These are phyloP conservation scores for Syngnathus rostellatus DNA, from an alignment of 2,797 vertebrate species.

Conservation along the genomic window DNA sequence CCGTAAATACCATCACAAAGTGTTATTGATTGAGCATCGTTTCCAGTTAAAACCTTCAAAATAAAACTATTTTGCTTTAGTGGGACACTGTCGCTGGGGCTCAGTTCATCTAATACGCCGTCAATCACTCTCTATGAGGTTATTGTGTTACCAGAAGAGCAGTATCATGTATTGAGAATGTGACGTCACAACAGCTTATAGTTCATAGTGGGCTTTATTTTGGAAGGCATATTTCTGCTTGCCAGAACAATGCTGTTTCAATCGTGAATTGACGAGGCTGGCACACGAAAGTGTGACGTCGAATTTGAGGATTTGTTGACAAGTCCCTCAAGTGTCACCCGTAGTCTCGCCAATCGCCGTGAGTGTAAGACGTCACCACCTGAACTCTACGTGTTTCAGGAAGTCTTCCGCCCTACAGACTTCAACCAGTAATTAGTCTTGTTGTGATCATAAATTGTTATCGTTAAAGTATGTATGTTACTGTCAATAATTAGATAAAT, in stretches of 20 bases:
- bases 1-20: slow-evolving; percentile 12
- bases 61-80: slow-evolving; percentile 15
- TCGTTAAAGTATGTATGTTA: no score
- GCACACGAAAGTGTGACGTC: slow-evolving; percentile 37
- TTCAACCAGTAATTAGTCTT: not conserved
- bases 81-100: not conserved
- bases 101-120: not conserved
- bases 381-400: not conserved
- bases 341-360: not conserved
- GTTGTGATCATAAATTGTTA: not conserved
- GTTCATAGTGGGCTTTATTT: slow-evolving; percentile 11
- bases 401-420: not conserved
- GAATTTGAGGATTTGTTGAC: slow-evolving; percentile 7
- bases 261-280: not conserved
- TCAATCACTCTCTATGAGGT: not conserved
- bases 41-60: slow-evolving; percentile 14
- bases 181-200: no score
- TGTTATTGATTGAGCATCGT: not conserved
- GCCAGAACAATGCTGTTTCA: no score
- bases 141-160: no score
- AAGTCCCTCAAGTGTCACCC: not conserved
- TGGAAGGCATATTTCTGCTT: slow-evolving; percentile 11
- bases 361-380: not conserved
- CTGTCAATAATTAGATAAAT: not conserved
- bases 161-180: no score